These are phyloP conservation scores for Apocrypta bakeri DNA, from an alignment of 1,140 invertebrate genomes.

Conservation along the genomic window DNA sequence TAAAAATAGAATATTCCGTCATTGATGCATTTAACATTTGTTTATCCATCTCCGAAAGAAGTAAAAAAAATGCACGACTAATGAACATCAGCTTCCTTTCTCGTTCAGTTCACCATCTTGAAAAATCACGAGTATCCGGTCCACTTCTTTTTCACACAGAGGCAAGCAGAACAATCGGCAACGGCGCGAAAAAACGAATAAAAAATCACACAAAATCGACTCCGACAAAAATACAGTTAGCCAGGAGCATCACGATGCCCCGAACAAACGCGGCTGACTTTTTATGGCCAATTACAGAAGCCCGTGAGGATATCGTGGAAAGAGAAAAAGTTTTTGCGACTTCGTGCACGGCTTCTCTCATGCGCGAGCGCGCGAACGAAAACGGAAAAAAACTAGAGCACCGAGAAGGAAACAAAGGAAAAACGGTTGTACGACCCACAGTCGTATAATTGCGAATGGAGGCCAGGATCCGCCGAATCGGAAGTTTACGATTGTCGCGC, in stretches of 20 bases:
- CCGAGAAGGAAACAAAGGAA: conserved; percentile 2
- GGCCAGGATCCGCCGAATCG: neutral
- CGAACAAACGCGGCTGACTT: neutral
- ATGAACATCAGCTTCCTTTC: neutral
- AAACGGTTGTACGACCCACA: neutral
- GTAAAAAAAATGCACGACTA: neutral
- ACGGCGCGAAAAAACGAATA: neutral
- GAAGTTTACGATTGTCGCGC: conserved; percentile 1
- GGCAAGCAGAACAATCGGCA: neutral
- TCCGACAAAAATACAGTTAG: conserved; percentile 3
- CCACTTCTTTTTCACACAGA: neutral
- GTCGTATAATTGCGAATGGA: conserved; percentile 16
- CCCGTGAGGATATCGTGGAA: neutral
- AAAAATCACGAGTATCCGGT: neutral
- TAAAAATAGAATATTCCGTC: too few relatives aligned
- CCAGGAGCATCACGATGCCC: neutral
- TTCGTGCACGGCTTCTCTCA: neutral
- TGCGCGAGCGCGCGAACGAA: neutral
- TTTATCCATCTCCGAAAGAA: neutral
- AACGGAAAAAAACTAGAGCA: neutral
- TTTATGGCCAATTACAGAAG: conserved; percentile 10
- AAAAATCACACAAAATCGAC: neutral
- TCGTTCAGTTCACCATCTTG: neutral
- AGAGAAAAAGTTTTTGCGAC: neutral
- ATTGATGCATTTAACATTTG: too few relatives aligned